These are phyloP conservation scores for Xiphias gladius DNA, from an alignment of 2,113 vertebrate genomes.

Conservation along the genomic window DNA sequence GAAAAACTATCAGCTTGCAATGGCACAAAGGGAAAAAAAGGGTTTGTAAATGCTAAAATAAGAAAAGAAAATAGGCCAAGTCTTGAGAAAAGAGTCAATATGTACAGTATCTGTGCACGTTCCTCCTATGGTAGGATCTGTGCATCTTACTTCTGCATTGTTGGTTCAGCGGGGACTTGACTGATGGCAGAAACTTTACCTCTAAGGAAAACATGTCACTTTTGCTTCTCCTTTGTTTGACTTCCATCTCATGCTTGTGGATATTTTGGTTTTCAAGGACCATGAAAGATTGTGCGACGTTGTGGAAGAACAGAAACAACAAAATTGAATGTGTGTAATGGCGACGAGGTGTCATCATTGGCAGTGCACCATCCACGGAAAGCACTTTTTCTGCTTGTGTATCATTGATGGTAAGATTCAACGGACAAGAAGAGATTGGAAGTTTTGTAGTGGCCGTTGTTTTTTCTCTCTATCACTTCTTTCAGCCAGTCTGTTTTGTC, in stretches of 20 bases:
- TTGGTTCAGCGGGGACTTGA: conserved; percentile 61
- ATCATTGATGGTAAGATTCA: neutral
- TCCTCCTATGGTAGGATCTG: conserved; percentile 99
- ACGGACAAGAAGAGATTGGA: conserved; percentile 22
- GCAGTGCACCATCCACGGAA: neutral
- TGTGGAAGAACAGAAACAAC: conserved; percentile 14
- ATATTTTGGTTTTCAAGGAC: conserved; percentile 42
- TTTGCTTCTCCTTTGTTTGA: conserved; percentile 50
- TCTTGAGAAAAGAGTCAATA: conserved; percentile 81
- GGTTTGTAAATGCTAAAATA: conserved; percentile 61
- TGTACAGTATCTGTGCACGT: conserved; percentile 79
- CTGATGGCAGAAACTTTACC: conserved; percentile 67
- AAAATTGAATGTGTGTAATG: conserved; percentile 3
- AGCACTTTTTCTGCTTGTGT: conserved; percentile 20
- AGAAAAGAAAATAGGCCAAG: conserved; percentile 45
- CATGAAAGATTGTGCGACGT: neutral
- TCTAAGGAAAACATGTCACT: conserved; percentile 56
- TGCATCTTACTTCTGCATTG: conserved; percentile 89
- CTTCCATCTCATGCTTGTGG: conserved; percentile 52
- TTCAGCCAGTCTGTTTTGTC: conserved; percentile 58
- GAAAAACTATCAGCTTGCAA: conserved; percentile 45
- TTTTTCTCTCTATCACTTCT: conserved; percentile 23
- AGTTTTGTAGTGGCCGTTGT: conserved; percentile 41
- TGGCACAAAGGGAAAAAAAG: conserved; percentile 65
- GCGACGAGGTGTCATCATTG: conserved; percentile 14